Base-by-base conservation (phyloP, 2,113 vertebrate genomes). In the Sorex araneus region DNA sequence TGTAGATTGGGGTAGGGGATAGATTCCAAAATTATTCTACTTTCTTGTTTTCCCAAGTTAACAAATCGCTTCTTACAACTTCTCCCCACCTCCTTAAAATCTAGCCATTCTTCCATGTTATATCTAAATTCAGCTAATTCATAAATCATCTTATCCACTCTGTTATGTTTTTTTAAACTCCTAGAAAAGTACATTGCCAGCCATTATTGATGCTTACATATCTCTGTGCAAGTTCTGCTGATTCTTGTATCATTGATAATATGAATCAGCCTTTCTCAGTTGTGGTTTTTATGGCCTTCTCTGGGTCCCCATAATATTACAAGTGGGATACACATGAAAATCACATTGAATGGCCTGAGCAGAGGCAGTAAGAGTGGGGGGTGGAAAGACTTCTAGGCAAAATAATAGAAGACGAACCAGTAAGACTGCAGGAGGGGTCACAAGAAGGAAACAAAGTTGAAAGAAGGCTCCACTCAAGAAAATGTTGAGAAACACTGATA, bases 241-340 rank as follows among this genome's bases (percentile, higher is more conserved):
- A 74, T 64, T 89, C 21, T 92, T 81, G 2, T 34, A 84, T 69
- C 70, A 90, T 79, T 79, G 43, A 78, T 60, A 88, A 47, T 15
- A 70, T 36, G 23, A 60, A 60, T 6, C 57, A 60, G 57, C 57
- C 19, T 60, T 60, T 60, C 57, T 60, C 57, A 21, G 6, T 60
- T 19, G 57, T 23, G 57, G 21, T 3, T 23, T 7, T 19, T 60
- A 60, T 21, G 19, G 21, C 19, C 57, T 21, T 7, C 3, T 21
- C 6, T 7, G 16, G 57, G 4, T 60, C 57, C 57, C 18, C 19
- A 23, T 21, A 19, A 60, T 21, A 60, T 19, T 23, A 60, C 57
- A 60, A 60, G 57, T 60, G 57, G 18, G 57, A 60, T 23, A 3
- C 3, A 60, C 18, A 23, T 19, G 19, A 60, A 60, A 60, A 23